These are phyloP conservation scores for Actinernus sp. DNA, from an alignment of 92 coral and sea anemone genomes.

Conservation along the genomic window DNA sequence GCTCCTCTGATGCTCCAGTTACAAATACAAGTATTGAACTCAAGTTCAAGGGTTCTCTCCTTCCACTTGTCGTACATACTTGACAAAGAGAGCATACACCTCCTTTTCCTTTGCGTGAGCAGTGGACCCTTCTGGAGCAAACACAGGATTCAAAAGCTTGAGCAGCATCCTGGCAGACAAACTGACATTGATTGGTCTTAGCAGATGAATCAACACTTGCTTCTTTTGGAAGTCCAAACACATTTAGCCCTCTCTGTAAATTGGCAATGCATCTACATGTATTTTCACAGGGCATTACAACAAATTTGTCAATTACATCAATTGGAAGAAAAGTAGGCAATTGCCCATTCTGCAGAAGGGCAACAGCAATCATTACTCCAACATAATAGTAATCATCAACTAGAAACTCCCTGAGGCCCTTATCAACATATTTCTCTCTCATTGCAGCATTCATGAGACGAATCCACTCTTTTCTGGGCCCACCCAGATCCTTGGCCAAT, in stretches of 20 bases:
- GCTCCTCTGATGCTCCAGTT: too few species aligned
- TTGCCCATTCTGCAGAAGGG: slow-evolving; percentile 56
- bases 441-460: slow-evolving; percentile 35
- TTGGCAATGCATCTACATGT: slow-evolving; percentile 47
- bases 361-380: slow-evolving; percentile 54
- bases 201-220: slow-evolving; percentile 64
- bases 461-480: too few species aligned
- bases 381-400: slow-evolving; percentile 36
- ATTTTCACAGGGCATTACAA: slow-evolving; percentile 9
- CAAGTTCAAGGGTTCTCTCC: slow-evolving; percentile 51
- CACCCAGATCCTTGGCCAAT: slow-evolving; percentile 62
- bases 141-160: slow-evolving; percentile 33
- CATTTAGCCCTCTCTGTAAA: slow-evolving; percentile 48
- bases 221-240: slow-evolving; percentile 55
- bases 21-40: slow-evolving; percentile 49
- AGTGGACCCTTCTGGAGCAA: too few species aligned
- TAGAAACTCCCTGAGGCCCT: slow-evolving; percentile 29
- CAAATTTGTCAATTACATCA: too few species aligned
- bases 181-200: slow-evolving; percentile 40
- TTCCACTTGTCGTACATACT: slow-evolving; percentile 59
- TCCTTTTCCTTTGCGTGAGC: slow-evolving; percentile 70
- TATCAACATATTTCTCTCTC: slow-evolving; percentile 44
- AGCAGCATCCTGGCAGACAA: slow-evolving; percentile 56
- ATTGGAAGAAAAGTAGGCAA: too few species aligned
- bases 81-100: slow-evolving; percentile 53